Conservation (phyloP, 2,888 invertebrate species). For the Electrophaes corylata region DNA sequence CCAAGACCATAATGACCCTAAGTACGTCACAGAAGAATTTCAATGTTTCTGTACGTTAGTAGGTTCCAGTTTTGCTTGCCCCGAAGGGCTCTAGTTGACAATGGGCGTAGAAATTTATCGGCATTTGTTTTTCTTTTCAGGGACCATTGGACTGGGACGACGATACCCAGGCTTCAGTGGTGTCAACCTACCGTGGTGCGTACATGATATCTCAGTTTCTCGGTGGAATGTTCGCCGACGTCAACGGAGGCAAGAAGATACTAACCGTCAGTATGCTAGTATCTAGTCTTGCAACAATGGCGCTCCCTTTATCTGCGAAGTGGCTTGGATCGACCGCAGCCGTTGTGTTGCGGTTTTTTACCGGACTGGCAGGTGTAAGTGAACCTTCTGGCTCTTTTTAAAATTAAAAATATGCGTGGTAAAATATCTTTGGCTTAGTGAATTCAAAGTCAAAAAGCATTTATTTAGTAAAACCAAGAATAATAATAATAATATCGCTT, state of each 20-base stretch:
- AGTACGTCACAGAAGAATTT: too few species aligned
- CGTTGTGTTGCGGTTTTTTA: slow-evolving; percentile 18
- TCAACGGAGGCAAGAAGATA: slow-evolving; percentile 22
- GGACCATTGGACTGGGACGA: slow-evolving; percentile 21
- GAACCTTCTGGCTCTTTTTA: too few species aligned
- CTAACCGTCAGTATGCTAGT: slow-evolving; percentile 4
- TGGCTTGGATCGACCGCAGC: slow-evolving; percentile 13
- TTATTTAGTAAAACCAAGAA: too few species aligned
- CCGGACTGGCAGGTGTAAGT: slow-evolving; percentile 28
- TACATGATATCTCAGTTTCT: slow-evolving; percentile 25
- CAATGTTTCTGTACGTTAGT: too few species aligned
- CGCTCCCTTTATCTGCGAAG: slow-evolving; percentile 19
- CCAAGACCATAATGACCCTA: too few species aligned
- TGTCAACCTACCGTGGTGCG: background rate
- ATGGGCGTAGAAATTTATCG: too few species aligned
- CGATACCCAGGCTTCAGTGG: background rate
- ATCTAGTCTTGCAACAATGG: slow-evolving; percentile 14
- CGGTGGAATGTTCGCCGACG: slow-evolving; percentile 26
- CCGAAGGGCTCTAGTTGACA: too few species aligned
- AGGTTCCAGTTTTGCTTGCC: too few species aligned
- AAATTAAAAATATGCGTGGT: too few species aligned
- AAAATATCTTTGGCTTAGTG: too few species aligned
- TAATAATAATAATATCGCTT: too few species aligned
- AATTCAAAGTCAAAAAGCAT: too few species aligned
- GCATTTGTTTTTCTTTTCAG: slow-evolving; percentile 11